Evolutionary conservation across 1,140 invertebrate genomes (phyloP).

Genomic region (Gerris buenoi): DNA sequence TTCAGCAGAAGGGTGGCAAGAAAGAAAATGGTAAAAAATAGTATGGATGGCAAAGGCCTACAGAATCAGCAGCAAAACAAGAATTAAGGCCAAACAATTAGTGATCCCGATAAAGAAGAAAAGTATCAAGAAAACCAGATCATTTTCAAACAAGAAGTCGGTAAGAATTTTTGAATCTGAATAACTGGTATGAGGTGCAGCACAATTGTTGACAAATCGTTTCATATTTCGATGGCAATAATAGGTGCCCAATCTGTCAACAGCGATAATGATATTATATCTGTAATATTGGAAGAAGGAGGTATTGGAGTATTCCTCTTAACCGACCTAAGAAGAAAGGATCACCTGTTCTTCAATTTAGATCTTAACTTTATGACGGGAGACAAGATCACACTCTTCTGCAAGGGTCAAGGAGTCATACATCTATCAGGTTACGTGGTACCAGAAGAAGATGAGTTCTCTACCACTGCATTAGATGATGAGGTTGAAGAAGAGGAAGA

Average conservation of each 20-base stretch:
- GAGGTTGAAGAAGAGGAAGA: slow-evolving; percentile 23
- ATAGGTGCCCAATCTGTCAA: slow-evolving; percentile 42
- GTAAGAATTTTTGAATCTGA: too few species aligned
- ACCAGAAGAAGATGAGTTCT: slow-evolving; percentile 32
- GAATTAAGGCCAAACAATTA: too few species aligned
- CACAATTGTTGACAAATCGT: slow-evolving; percentile 62
- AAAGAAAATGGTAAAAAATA: slow-evolving; percentile 9
- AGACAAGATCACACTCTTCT: slow-evolving; percentile 39
- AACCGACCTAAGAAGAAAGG: slow-evolving; percentile 52
- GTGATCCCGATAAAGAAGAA: too few species aligned
- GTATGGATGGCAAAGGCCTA: neutral
- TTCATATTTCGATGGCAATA: slow-evolving; percentile 76
- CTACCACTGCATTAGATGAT: slow-evolving; percentile 28
- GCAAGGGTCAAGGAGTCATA: slow-evolving; percentile 51
- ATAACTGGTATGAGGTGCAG: slow-evolving; percentile 72
- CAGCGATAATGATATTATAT: slow-evolving; percentile 37
- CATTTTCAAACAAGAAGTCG: too few species aligned
- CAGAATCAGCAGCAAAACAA: neutral
- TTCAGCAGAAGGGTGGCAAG: slow-evolving; percentile 1
- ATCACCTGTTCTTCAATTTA: slow-evolving; percentile 47
- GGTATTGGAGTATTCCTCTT: slow-evolving; percentile 42
- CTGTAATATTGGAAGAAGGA: slow-evolving; percentile 59
- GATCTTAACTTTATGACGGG: slow-evolving; percentile 62
- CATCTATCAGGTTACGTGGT: slow-evolving; percentile 49
- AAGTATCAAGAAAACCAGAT: too few species aligned